Conservation (phyloP, 1,140 invertebrate species). For the Reticulitermes speratus region DNA sequence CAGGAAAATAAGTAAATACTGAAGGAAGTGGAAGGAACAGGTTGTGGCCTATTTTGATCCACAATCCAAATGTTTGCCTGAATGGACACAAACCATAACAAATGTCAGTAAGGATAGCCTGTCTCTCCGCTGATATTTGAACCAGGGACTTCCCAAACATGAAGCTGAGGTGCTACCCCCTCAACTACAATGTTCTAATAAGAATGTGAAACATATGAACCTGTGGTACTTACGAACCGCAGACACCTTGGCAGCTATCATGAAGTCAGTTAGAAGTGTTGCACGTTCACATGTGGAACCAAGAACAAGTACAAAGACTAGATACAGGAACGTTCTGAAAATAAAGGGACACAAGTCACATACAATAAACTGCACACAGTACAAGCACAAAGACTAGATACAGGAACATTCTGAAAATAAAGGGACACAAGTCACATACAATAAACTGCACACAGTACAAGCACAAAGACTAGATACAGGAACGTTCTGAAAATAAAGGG, state of each 20-base stretch:
- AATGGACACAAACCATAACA: too few relatives aligned
- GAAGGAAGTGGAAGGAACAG: too few relatives aligned
- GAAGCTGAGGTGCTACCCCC: too few relatives aligned
- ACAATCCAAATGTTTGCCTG: too few relatives aligned
- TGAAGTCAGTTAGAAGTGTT: slow-evolving; percentile 76
- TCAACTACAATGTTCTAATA: too few relatives aligned
- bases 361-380: too few relatives aligned
- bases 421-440: slow-evolving; percentile 31
- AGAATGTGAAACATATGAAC: slow-evolving; percentile 17
- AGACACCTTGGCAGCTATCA: slow-evolving; percentile 88
- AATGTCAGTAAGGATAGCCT: too few relatives aligned
- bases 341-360: slow-evolving; percentile 36
- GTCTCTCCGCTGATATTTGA: too few relatives aligned
- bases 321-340: slow-evolving; percentile 83
- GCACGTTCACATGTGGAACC: slow-evolving; percentile 80
- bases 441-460: slow-evolving; percentile 57
- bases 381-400: slow-evolving; percentile 83
- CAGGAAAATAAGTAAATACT: too few relatives aligned
- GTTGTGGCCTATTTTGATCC: too few relatives aligned
- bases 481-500: slow-evolving; percentile 69
- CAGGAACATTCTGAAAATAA: slow-evolving; percentile 73
- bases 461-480: slow-evolving; percentile 83
- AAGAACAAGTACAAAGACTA: slow-evolving; percentile 85
- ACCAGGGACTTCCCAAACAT: too few relatives aligned
- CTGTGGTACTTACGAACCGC: slow-evolving; percentile 56